Evolutionary conservation across 2,888 invertebrate genomes (phyloP).

Genomic region (Tetrapedia diversipes): DNA sequence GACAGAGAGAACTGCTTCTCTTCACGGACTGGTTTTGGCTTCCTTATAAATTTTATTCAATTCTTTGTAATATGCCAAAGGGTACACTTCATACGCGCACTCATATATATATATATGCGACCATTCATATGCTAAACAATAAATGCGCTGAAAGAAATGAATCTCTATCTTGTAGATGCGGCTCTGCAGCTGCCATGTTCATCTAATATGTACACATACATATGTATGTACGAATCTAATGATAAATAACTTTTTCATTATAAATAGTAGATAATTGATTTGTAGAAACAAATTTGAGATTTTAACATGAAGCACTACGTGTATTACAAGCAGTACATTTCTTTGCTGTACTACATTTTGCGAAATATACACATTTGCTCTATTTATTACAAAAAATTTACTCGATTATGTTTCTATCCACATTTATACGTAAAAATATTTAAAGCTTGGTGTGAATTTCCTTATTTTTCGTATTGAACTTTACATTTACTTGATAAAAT

Average conservation of each 20-base stretch:
- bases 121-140: slow-evolving; percentile 82
- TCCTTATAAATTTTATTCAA: slow-evolving; percentile 82
- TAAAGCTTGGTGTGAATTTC: background rate
- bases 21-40: slow-evolving; percentile 72
- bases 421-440: background rate
- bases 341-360: too few species aligned
- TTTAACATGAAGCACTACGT: too few species aligned
- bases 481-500: background rate
- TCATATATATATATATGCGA: slow-evolving; percentile 37
- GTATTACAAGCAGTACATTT: too few species aligned
- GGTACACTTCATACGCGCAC: slow-evolving; percentile 64
- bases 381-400: background rate
- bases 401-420: background rate
- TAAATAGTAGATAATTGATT: slow-evolving; percentile 45
- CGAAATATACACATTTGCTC: too few species aligned
- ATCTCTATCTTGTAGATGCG: slow-evolving; percentile 74
- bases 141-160: slow-evolving; percentile 79
- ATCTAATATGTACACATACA: background rate
- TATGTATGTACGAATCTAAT: background rate
- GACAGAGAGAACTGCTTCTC: slow-evolving; percentile 42
- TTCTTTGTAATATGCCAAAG: slow-evolving; percentile 80
- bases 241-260: slow-evolving; percentile 36
- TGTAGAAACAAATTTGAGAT: slow-evolving; percentile 29
- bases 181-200: slow-evolving; percentile 52
- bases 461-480: background rate